phyloP scores from a whole-genome alignment of 2,888 invertebrate species.

The Glyphotaelius pellucidus region DNA sequence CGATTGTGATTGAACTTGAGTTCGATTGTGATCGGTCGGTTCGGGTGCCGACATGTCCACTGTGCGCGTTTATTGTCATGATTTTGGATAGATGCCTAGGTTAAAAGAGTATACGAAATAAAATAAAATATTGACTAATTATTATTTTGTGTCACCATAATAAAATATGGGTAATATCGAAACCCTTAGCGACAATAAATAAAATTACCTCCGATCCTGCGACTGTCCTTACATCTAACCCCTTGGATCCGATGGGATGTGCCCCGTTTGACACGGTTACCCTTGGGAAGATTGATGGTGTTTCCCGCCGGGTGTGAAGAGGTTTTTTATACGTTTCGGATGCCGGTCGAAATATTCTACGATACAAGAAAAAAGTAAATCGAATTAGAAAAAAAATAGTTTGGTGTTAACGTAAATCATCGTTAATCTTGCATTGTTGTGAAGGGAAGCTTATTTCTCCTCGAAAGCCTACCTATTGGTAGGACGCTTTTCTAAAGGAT shows the following conservation, averaged over 20 bases:
- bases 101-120: too few species aligned
- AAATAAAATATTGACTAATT: too few species aligned
- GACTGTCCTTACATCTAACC: not conserved
- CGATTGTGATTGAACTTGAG: too few species aligned
- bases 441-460: not conserved
- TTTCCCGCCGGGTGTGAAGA: constrained; percentile 45
- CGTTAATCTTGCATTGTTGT: constrained; percentile 49
- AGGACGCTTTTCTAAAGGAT: not conserved
- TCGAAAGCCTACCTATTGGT: not conserved
- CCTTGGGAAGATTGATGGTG: constrained; percentile 32
- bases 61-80: too few species aligned
- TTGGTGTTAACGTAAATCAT: constrained; percentile 44
- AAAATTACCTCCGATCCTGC: not conserved
- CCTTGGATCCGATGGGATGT: constrained; percentile 12
- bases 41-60: too few species aligned
- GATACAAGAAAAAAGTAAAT: constrained; percentile 40
- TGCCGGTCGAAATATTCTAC: constrained; percentile 41
- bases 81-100: too few species aligned
- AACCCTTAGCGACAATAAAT: not conserved
- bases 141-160: not conserved
- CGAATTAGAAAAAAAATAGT: constrained; percentile 21
- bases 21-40: too few species aligned
- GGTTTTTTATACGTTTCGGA: constrained; percentile 48
- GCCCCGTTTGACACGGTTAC: constrained; percentile 46
- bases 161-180: not conserved